phyloP scores from a whole-genome alignment of 2,113 vertebrate species.

The Narcine bancroftii region DNA sequence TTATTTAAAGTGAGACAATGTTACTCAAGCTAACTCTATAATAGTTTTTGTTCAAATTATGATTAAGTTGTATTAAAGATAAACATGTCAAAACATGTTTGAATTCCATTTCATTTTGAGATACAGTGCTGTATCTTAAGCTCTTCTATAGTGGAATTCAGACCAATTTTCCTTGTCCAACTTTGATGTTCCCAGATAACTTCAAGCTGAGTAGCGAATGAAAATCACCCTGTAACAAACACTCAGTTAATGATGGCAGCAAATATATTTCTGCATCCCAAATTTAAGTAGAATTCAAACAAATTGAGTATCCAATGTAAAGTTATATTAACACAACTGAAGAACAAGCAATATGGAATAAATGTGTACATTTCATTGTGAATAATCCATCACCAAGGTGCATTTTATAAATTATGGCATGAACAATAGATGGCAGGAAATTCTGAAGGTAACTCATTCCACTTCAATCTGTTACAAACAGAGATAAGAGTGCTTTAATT shows the following conservation, averaged over 20 bases:
- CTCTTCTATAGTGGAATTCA: too few species aligned
- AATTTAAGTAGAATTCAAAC: neutral
- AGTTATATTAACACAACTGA: neutral
- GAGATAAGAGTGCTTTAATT: neutral
- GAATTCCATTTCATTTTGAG: too few species aligned
- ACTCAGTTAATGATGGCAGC: neutral
- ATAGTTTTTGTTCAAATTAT: too few species aligned
- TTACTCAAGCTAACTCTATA: neutral
- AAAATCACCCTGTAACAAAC: neutral
- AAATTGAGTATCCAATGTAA: neutral
- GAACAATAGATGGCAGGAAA: neutral
- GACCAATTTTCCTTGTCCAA: too few species aligned
- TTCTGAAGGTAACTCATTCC: neutral
- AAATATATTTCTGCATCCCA: neutral
- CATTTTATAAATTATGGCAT: neutral
- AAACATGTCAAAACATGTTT: too few species aligned
- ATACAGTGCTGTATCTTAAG: too few species aligned
- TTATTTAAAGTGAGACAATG: neutral
- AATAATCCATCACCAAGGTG: neutral
- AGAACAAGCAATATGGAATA: neutral
- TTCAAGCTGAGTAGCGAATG: too few species aligned
- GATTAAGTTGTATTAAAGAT: too few species aligned
- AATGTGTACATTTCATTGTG: neutral
- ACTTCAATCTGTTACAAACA: neutral
- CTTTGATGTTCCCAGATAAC: too few species aligned